Evolutionary conservation across 2,797 vertebrate species (phyloP), one percentile per base, ranked within the genome.

Genomic region (Setipinna tenuifilis): DNA sequence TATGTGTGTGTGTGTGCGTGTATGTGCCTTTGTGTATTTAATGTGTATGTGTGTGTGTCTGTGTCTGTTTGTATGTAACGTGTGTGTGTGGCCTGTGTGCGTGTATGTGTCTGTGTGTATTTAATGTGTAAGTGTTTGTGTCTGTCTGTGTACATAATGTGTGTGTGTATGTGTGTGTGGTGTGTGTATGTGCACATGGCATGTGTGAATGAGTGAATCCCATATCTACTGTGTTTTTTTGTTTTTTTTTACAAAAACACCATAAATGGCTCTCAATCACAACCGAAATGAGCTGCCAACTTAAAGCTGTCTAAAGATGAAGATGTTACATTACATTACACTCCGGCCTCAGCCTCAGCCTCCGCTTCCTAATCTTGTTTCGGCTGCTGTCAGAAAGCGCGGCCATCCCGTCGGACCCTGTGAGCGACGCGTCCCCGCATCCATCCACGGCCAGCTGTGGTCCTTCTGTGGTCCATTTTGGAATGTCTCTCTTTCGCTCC

Each of bases 221-320:
- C 12, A 75, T 75, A 75, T 75, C 28, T 75, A 35, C 68, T 41
- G 31, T 21, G 5, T n/a, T n/a, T n/a, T n/a, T 48, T 3, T 3
- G 46, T 48, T 10, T 48, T 48, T 48, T 48, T 48, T 10, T 10
- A 4, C 46, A 48, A 48, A 3, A 41, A 14, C 68, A 17, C 68
- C 68, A 75, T 41, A 41, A 75, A 75, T 41, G 31, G 28, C 68
- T 75, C 68, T 75, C 68, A 75, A 75, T 75, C 68, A 41, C 68
- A 5, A 71, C 68, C 68, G 35, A 75, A 35, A 75, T 75, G 68
- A 75, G 31, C 68, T 75, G 68, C 68, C 68, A 75, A 41, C 68
- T 35, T 75, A 41, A 17, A 75, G 31, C 31, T 31, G 14, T 75
- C 16, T 6, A 28, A 75, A 41, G 68, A 75, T 75, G 68, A 75